These are phyloP conservation scores for Buathra laborator DNA, from an alignment of 2,888 invertebrate genomes.

Conservation along the genomic window DNA sequence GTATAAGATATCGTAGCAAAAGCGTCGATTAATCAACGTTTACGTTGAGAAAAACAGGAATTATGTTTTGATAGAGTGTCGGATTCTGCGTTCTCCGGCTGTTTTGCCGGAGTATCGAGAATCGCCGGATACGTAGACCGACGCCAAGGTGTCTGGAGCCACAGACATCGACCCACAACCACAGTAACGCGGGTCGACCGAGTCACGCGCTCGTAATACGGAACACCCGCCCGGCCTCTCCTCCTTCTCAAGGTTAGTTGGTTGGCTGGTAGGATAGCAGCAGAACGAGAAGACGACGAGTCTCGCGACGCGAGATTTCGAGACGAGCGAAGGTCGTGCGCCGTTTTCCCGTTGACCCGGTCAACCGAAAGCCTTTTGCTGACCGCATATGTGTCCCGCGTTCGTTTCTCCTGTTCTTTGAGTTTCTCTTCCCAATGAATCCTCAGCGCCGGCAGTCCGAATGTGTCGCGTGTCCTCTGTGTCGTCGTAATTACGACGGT, in stretches of 20 bases:
- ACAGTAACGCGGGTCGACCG: slow-evolving; percentile 55
- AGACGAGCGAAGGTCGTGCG: slow-evolving; percentile 56
- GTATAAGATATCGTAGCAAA: no score
- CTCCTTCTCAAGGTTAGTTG: no score
- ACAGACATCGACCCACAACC: slow-evolving; percentile 74
- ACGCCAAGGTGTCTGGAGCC: slow-evolving; percentile 80
- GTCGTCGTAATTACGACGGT: background rate
- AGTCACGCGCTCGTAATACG: slow-evolving; percentile 29
- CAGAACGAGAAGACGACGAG: slow-evolving; percentile 24
- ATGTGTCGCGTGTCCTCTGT: background rate
- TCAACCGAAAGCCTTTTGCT: slow-evolving; percentile 25
- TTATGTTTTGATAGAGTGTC: background rate
- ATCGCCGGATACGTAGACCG: slow-evolving; percentile 46
- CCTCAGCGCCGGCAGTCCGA: no score
- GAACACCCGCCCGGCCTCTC: background rate
- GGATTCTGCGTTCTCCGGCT: slow-evolving; percentile 36
- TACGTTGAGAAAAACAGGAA: no score
- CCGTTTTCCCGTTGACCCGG: slow-evolving; percentile 39
- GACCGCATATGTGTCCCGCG: slow-evolving; percentile 2
- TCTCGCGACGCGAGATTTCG: slow-evolving; percentile 42
- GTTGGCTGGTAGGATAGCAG: background rate
- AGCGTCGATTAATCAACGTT: no score
- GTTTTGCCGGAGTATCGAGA: slow-evolving; percentile 15
- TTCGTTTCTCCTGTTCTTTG: slow-evolving; percentile 6
- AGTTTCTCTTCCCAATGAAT: no score